These are phyloP conservation scores for Chelonia mydas DNA, from an alignment of 2,797 vertebrate species.

Conservation along the genomic window DNA sequence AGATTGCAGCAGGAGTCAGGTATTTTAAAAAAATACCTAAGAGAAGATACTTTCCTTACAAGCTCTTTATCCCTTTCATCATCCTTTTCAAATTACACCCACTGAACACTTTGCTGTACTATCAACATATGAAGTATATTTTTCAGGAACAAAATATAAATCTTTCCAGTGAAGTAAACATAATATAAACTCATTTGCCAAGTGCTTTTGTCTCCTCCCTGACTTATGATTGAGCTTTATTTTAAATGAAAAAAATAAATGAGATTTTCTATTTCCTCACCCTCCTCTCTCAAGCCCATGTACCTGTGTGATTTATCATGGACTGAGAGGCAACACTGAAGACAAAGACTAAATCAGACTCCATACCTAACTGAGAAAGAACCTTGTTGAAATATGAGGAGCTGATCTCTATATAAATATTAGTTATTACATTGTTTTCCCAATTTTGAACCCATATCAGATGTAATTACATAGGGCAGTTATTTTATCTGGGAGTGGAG, in stretches of 20 bases:
- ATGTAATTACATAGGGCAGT: neutral
- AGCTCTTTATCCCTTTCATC: neutral
- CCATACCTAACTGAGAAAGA: neutral
- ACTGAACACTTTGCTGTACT: neutral
- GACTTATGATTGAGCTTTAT: neutral
- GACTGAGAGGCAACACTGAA: neutral
- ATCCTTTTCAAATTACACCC: neutral
- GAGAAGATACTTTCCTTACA: neutral
- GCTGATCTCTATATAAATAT: neutral
- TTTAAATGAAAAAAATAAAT: neutral
- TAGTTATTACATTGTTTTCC: neutral
- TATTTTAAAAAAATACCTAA: neutral
- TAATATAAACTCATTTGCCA: neutral
- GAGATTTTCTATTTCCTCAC: neutral
- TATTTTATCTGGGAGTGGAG: neutral
- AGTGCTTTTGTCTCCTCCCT: accelerated
- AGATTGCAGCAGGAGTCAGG: too few species aligned
- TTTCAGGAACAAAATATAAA: neutral
- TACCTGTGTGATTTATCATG: neutral
- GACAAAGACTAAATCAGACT: neutral
- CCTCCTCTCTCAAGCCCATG: neutral
- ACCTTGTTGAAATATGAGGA: neutral
- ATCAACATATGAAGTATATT: neutral
- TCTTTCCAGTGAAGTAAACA: neutral
- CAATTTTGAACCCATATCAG: neutral